Percentiles rank a stretch among this genome's conserved stretches.
phyloP scores from a whole-genome alignment of 2,888 invertebrate species.

The Pyralis farinalis region DNA sequence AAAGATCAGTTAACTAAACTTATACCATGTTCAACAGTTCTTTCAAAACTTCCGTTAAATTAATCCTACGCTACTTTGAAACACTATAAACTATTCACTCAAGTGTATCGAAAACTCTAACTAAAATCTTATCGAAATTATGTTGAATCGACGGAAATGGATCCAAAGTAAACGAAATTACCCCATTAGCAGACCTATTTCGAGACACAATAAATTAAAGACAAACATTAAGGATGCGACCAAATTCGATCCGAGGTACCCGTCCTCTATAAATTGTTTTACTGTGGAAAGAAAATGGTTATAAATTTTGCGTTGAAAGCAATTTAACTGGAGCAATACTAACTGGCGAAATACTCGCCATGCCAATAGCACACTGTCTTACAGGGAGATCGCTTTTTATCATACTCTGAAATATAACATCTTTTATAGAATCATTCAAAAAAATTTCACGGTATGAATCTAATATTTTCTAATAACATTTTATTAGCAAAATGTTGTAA shows the following conservation, averaged over 20 bases:
- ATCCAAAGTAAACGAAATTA: conserved; percentile 30
- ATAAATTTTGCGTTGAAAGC: conserved; percentile 16
- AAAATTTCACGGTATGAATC: too few species aligned
- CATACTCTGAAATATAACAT: too few species aligned
- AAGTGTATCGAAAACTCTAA: conserved; percentile 12
- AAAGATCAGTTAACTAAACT: too few species aligned
- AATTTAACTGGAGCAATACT: conserved; percentile 3
- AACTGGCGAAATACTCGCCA: too few species aligned
- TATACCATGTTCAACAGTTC: too few species aligned
- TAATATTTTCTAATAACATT: too few species aligned
- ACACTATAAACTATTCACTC: conserved; percentile 4
- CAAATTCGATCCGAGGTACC: conserved; percentile 29
- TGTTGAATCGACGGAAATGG: conserved; percentile 23
- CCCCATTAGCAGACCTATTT: conserved; percentile 31
- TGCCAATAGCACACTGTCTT: too few species aligned
- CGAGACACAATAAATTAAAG: conserved; percentile 42
- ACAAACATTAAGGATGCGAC: conserved; percentile 31
- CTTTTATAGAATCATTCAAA: too few species aligned
- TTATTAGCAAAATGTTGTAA: too few species aligned
- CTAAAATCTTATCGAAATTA: conserved; percentile 20
- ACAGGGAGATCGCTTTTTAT: too few species aligned
- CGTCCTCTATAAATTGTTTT: conserved; percentile 30
- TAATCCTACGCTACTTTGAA: too few species aligned
- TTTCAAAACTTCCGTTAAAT: too few species aligned
- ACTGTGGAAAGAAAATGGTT: conserved; percentile 24